These are phyloP conservation scores for Delichon dasypus DNA, from an alignment of 2,797 vertebrate genomes.

Conservation along the genomic window DNA sequence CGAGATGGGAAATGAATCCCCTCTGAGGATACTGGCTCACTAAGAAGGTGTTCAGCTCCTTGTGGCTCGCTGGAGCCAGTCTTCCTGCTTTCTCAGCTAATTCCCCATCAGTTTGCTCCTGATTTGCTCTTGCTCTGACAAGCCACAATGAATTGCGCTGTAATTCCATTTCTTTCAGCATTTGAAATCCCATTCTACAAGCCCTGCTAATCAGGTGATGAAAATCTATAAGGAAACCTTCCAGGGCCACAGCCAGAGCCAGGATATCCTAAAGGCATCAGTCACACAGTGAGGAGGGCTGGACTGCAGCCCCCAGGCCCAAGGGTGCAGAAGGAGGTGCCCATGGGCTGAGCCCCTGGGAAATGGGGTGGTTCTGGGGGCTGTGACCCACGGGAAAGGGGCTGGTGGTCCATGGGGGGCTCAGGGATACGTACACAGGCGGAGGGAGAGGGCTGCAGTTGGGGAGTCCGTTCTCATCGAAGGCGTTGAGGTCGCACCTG, in stretches of 20 bases:
- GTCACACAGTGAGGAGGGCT: background rate
- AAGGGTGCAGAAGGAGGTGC: background rate
- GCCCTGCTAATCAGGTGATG: conserved; percentile 63
- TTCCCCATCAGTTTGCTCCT: conserved; percentile 61
- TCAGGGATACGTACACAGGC: conserved; percentile 85
- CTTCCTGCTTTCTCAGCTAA: conserved; percentile 69
- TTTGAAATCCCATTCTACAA: conserved; percentile 62
- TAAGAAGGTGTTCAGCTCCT: conserved; percentile 51
- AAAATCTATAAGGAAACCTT: conserved; percentile 58
- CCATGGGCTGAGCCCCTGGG: background rate
- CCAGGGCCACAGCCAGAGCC: conserved; percentile 41
- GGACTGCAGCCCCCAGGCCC: background rate
- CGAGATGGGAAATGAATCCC: conserved; percentile 18
- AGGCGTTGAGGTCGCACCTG: conserved; percentile 95
- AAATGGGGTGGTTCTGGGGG: background rate
- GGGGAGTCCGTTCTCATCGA: conserved; percentile 93
- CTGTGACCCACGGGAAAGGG: background rate
- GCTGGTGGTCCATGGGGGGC: background rate
- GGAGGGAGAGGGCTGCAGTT: conserved; percentile 94
- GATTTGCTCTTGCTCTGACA: conserved; percentile 58
- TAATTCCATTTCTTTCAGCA: conserved; percentile 69
- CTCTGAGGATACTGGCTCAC: background rate
- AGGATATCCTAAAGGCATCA: conserved; percentile 59
- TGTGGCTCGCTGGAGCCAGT: conserved; percentile 34
- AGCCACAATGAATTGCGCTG: conserved; percentile 49